Conservation (phyloP, 2,113 vertebrate species). For the Mustela lutreola region DNA sequence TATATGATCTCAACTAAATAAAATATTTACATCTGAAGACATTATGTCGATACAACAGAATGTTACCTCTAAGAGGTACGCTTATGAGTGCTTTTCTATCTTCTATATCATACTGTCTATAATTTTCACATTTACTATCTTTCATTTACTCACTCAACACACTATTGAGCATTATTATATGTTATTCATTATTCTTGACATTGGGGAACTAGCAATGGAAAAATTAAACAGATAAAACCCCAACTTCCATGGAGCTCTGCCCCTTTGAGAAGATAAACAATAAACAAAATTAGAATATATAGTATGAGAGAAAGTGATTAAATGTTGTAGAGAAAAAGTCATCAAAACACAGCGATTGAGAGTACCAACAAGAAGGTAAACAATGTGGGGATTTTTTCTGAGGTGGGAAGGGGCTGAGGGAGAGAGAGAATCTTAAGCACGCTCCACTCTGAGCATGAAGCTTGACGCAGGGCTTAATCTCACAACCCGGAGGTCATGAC, state of each 20-base stretch:
- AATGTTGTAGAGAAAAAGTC: neutral
- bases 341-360: neutral
- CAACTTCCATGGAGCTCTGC: neutral
- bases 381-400: neutral
- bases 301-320: neutral
- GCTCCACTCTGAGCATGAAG: too few relatives aligned
- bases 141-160: neutral
- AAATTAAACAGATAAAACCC: neutral
- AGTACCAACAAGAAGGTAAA: neutral
- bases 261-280: neutral
- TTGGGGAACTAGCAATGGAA: neutral
- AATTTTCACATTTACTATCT: neutral
- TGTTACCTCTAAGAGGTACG: neutral
- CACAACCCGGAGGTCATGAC: neutral
- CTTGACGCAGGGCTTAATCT: neutral
- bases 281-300: neutral
- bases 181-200: neutral
- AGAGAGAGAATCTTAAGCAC: neutral
- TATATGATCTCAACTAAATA: neutral
- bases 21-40: neutral
- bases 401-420: neutral
- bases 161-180: neutral
- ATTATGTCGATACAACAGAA: neutral
- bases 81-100: neutral
- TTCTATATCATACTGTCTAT: neutral